Percentiles rank a stretch among this genome's conserved stretches.
Evolutionary conservation across 1,140 invertebrate genomes (phyloP).

Genomic region (Neodiprion fabricii): DNA sequence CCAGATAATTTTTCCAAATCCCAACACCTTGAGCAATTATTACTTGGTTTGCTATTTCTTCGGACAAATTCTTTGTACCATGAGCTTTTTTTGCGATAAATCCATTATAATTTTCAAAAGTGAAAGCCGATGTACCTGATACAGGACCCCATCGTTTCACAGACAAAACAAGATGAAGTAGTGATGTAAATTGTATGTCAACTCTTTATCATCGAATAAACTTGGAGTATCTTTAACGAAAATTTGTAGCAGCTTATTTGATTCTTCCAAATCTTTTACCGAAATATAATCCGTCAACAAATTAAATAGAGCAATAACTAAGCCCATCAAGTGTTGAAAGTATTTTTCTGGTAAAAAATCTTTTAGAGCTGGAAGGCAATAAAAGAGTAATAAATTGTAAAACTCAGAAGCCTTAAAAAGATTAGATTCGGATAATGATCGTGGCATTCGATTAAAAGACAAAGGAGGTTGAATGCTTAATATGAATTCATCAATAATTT

Average conservation of each 20-base stretch:
- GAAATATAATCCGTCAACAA: constrained; percentile 29
- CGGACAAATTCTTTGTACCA: constrained; percentile 25
- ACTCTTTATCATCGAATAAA: constrained; percentile 28
- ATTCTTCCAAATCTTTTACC: constrained; percentile 24
- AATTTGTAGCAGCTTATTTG: constrained; percentile 28
- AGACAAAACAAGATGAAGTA: constrained; percentile 21
- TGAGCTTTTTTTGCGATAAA: constrained; percentile 26
- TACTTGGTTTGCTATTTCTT: constrained; percentile 24
- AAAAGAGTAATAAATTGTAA: constrained; percentile 33
- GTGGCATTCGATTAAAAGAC: constrained; percentile 28
- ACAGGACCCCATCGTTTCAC: constrained; percentile 29
- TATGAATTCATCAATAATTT: constrained; percentile 26
- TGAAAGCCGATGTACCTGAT: constrained; percentile 22
- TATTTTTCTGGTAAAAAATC: constrained; percentile 32
- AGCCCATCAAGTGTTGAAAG: constrained; percentile 35
- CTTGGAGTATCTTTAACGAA: constrained; percentile 29
- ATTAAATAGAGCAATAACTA: constrained; percentile 28
- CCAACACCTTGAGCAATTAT: background rate
- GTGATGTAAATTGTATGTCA: constrained; percentile 32
- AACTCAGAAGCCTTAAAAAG: constrained; percentile 34
- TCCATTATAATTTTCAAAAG: constrained; percentile 33
- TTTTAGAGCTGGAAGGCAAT: constrained; percentile 26
- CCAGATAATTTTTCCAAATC: background rate
- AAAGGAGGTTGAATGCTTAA: constrained; percentile 26
- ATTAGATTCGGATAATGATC: constrained; percentile 21